Evolutionary conservation across 2,888 invertebrate species (phyloP).

Genomic region (Leptopterna dolabrata): DNA sequence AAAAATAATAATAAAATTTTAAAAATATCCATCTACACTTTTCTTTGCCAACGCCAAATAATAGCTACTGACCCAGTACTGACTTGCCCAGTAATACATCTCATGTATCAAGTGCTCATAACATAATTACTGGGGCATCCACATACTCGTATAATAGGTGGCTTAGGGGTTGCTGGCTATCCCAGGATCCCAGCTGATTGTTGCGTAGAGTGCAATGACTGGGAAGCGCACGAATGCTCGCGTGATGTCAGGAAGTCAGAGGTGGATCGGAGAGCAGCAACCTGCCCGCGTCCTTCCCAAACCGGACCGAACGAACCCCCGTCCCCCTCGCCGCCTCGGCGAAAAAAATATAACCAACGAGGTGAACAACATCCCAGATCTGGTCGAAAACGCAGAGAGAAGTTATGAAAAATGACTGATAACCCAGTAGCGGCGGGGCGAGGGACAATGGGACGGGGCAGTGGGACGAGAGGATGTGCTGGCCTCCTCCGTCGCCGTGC

Average conservation of each 20-base stretch:
- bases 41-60: no score
- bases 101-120: no score
- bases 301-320: not conserved
- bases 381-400: not conserved
- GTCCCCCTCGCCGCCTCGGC: not conserved
- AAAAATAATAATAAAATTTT: no score
- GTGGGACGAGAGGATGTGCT: not conserved
- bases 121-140: no score
- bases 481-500: not conserved
- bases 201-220: not conserved
- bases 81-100: no score
- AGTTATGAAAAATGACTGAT: constrained; percentile 23
- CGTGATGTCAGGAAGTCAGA: not conserved
- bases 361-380: constrained; percentile 9
- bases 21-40: no score
- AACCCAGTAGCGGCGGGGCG: not conserved
- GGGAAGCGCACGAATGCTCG: not conserved
- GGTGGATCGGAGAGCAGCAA: not conserved
- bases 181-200: no score
- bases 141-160: no score
- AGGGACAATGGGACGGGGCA: not conserved
- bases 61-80: no score
- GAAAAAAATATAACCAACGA: not conserved
- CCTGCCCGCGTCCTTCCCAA: not conserved
- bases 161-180: no score